Evolutionary conservation across 2,888 invertebrate species (phyloP).

Genomic region (Drosophila siamana): DNA sequence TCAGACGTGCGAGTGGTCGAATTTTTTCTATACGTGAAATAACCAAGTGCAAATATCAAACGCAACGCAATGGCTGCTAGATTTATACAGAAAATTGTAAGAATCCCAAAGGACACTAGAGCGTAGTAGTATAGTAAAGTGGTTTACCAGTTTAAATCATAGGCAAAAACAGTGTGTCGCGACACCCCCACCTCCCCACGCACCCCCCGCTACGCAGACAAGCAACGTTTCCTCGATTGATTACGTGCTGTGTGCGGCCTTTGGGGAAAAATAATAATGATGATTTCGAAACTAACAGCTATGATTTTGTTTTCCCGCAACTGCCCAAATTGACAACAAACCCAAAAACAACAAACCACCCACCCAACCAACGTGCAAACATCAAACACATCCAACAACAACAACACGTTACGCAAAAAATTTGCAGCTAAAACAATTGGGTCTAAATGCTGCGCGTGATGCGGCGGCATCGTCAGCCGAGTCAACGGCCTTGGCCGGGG

Average conservation of each 20-base stretch:
- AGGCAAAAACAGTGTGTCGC: constrained; percentile 35
- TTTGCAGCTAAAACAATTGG: constrained; percentile 73
- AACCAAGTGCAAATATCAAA: constrained; percentile 69
- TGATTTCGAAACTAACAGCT: constrained; percentile 41
- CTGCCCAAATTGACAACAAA: constrained; percentile 18
- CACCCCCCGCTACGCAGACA: constrained; percentile 12
- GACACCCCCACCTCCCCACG: constrained; percentile 21
- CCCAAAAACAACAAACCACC: constrained; percentile 11
- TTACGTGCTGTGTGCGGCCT: constrained; percentile 53
- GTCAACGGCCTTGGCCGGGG: constrained; percentile 50
- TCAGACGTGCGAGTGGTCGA: constrained; percentile 66
- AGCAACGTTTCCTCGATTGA: constrained; percentile 40
- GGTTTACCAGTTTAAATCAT: constrained; percentile 30
- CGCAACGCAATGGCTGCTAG: constrained; percentile 84
- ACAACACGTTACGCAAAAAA: constrained; percentile 69
- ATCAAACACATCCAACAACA: constrained; percentile 40
- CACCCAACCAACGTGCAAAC: constrained; percentile 30
- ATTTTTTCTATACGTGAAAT: constrained; percentile 68
- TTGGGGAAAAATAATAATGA: constrained; percentile 30
- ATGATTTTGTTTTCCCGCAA: constrained; percentile 45
- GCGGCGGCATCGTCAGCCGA: constrained; percentile 41
- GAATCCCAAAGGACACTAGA: constrained; percentile 54
- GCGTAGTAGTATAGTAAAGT: constrained; percentile 26
- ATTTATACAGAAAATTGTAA: constrained; percentile 85
- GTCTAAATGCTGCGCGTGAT: constrained; percentile 68